Evolutionary conservation across 1,140 invertebrate species (phyloP).

Genomic region (Drosophila ohnishii): DNA sequence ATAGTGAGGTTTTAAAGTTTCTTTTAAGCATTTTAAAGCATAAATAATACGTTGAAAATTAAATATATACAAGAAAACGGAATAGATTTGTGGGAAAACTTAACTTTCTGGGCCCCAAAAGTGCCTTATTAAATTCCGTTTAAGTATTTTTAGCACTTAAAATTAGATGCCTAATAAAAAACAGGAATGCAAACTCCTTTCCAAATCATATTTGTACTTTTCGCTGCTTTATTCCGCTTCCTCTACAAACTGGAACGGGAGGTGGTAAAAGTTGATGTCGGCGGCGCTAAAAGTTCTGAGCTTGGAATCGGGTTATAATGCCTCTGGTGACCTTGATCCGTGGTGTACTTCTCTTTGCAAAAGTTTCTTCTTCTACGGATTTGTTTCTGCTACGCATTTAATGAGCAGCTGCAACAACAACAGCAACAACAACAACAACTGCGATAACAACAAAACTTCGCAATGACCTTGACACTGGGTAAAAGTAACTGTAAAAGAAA

Average conservation of each 20-base stretch:
- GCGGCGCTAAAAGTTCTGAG: slow-evolving; percentile 27
- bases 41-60: no score
- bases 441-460: slow-evolving; percentile 47
- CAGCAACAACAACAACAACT: slow-evolving; percentile 25
- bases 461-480: slow-evolving; percentile 56
- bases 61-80: no score
- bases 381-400: slow-evolving; percentile 57
- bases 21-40: neutral
- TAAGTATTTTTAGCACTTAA: no score
- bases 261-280: slow-evolving; percentile 21
- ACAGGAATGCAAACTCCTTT: neutral
- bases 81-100: no score
- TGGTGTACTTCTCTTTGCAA: slow-evolving; percentile 29
- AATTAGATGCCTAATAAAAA: no score
- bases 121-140: no score
- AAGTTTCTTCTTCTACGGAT: slow-evolving; percentile 35
- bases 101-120: no score
- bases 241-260: neutral
- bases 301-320: slow-evolving; percentile 42
- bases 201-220: neutral
- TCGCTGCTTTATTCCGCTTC: neutral
- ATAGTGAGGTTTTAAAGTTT: neutral
- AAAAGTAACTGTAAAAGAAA: slow-evolving; percentile 60
- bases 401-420: slow-evolving; percentile 47
- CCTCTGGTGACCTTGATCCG: slow-evolving; percentile 50